These are phyloP conservation scores for Gymnorhina tibicen DNA, from an alignment of 2,113 vertebrate species.

Conservation along the genomic window DNA sequence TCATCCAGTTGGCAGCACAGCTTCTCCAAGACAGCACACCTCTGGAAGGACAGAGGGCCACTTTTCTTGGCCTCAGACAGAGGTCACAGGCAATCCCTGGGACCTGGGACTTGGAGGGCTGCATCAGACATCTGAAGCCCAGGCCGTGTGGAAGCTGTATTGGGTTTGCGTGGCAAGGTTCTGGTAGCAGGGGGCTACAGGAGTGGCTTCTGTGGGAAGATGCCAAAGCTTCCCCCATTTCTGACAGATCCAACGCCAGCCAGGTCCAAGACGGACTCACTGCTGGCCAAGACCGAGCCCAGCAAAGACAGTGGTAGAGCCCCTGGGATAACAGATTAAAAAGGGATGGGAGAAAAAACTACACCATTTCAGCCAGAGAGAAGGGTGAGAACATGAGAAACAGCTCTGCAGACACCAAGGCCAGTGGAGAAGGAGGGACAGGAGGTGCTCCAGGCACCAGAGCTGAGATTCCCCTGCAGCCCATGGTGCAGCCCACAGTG, in stretches of 20 bases:
- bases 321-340: neutral
- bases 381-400: neutral
- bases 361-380: neutral
- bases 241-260: neutral
- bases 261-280: accelerated
- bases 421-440: neutral
- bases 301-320: neutral
- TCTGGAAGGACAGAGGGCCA: neutral
- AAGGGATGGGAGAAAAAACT: neutral
- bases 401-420: neutral
- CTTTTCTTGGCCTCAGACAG: neutral
- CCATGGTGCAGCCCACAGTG: neutral
- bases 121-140: neutral
- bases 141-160: neutral
- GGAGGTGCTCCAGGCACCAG: accelerated
- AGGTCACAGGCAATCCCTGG: neutral
- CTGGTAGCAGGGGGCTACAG: neutral
- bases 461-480: neutral
- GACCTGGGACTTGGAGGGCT: neutral
- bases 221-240: neutral
- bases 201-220: neutral
- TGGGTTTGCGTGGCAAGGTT: neutral
- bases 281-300: neutral
- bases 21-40: neutral
- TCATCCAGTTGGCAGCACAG: neutral